These are phyloP conservation scores for Alaudala cheleensis DNA, from an alignment of 2,113 vertebrate genomes.

Conservation along the genomic window DNA sequence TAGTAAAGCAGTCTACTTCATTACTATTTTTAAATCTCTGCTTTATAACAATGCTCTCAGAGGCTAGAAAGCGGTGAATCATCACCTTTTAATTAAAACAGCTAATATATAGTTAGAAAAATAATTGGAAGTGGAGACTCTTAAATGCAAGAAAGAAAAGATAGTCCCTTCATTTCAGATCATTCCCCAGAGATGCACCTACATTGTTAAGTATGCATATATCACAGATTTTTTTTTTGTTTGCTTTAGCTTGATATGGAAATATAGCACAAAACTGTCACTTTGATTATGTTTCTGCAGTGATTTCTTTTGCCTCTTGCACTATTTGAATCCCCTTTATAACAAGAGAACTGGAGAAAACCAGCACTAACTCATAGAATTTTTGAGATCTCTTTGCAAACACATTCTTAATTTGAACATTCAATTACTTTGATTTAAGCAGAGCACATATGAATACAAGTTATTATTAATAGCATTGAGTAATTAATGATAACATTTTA, in stretches of 20 bases:
- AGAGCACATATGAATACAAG: neutral
- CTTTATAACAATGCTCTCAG: constrained; percentile 39
- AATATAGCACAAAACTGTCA: constrained; percentile 42
- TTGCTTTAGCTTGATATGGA: constrained; percentile 54
- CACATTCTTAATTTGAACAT: neutral
- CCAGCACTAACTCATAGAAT: neutral
- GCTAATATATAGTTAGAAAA: constrained; percentile 50
- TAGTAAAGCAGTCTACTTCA: constrained; percentile 56
- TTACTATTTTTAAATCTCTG: constrained; percentile 53
- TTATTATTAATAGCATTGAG: neutral
- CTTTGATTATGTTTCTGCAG: constrained; percentile 18
- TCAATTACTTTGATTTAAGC: constrained; percentile 2
- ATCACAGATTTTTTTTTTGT: neutral
- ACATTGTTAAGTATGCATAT: constrained; percentile 13
- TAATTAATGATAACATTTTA: neutral
- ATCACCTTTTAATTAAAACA: constrained; percentile 66
- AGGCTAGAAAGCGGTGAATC: constrained; percentile 62
- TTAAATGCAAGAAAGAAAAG: neutral
- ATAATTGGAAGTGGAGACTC: constrained; percentile 29
- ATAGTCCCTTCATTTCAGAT: constrained; percentile 32
- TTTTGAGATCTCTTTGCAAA: constrained; percentile 19
- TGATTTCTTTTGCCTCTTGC: constrained; percentile 29
- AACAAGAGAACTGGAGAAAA: neutral
- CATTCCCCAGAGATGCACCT: neutral
- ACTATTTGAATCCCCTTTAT: neutral